Percentiles rank a stretch among this genome's conserved stretches.
These are phyloP conservation scores for Popillia japonica DNA, from an alignment of 1,140 invertebrate genomes.

Conservation along the genomic window DNA sequence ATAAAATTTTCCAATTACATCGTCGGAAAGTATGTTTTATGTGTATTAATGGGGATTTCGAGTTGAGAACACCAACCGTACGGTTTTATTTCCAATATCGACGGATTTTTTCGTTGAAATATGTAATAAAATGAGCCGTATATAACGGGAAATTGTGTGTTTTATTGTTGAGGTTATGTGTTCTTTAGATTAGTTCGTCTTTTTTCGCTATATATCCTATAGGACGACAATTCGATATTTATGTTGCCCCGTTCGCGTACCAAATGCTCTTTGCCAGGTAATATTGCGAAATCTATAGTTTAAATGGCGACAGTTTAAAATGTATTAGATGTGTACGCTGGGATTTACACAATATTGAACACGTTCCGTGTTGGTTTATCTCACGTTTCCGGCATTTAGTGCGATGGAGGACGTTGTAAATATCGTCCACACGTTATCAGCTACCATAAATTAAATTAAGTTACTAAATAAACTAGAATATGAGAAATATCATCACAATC, in stretches of 20 bases:
- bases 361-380: neutral
- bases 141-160: slow-evolving; percentile 14
- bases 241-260: neutral
- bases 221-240: neutral
- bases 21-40: slow-evolving; percentile 5
- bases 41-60: slow-evolving; percentile 14
- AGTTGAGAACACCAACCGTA: slow-evolving; percentile 1
- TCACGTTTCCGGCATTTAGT: neutral
- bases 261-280: neutral
- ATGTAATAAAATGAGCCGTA: slow-evolving; percentile 15
- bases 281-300: neutral
- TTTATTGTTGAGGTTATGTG: slow-evolving; percentile 15
- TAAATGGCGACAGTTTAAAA: slow-evolving; percentile 11
- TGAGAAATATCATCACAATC: too few species aligned
- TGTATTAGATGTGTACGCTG: neutral
- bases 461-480: too few species aligned
- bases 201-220: slow-evolving; percentile 9
- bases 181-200: slow-evolving; percentile 18
- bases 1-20: slow-evolving; percentile 19
- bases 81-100: slow-evolving; percentile 18
- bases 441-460: too few species aligned
- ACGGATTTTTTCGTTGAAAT: slow-evolving; percentile 12
- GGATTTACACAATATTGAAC: slow-evolving; percentile 10
- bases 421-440: too few species aligned
- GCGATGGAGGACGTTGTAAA: too few species aligned